Base-by-base conservation (phyloP, 2,888 invertebrate species). In the Drosophila bunnanda region DNA sequence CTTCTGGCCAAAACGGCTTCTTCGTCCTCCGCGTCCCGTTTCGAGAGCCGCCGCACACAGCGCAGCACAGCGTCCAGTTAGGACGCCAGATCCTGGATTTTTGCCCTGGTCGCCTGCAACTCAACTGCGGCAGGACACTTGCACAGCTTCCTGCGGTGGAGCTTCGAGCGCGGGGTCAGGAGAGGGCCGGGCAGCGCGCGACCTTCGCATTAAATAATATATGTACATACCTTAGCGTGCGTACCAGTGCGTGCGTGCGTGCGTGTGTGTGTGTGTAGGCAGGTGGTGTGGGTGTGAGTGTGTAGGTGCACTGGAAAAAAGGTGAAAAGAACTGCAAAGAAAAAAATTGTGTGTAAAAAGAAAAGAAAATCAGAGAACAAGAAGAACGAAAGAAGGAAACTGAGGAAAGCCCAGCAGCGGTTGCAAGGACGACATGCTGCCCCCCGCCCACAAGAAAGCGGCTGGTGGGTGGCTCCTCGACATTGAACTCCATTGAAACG, bases 161-260 rank as follows among this genome's bases (percentile, higher is more conserved):
- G 48, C 17, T 30, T 13, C 20, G 50, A 50, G 20, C 20, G 20
- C 32, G 50, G 32, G 13, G 50, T 20, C 32, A 10, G 20, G 15
- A 34, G 34, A 34, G 30, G 36, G 53, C 53, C 36, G 53, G 56
- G 56, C 56, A 52, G 50, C 15, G 50, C 50, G 50, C 50, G 62
- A 64, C 62, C 62, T 64, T 64, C 62, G 52, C 52, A 50, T 50
- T 57, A 57, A 57, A 57, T 57, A 64, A 46, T 64, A 64, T 46
- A 64, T 48, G 46, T 64, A 64, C 62, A 62, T 44, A 64, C 30
- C 64, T 52, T 34, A 15, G 50, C 50, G 36, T 38, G 34, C 20
- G 64, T 62, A 62, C 64, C 30, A 46, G 46, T 36, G 56, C 48
- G 44, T 46, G 44, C 15, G 41, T 34, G 57, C 28, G 17, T 43